Evolutionary conservation across 2,888 invertebrate species (phyloP), one percentile per base, ranked within the genome.

Genomic region (Graphium colonna): DNA sequence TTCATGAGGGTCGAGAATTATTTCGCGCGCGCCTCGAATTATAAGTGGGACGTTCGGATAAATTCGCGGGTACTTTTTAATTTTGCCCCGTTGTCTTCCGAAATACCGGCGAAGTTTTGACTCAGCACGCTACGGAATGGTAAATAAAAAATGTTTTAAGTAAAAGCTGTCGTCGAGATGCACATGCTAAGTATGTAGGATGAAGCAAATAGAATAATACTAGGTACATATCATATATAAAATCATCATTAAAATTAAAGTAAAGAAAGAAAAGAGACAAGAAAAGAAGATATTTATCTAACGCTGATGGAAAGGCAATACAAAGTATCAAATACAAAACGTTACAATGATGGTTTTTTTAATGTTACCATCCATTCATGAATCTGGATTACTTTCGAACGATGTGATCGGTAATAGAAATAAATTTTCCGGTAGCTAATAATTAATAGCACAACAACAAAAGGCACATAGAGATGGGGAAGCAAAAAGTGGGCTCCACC

Each of bases 401-500:
- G n/a, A 13, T 28, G 16, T 7, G 0, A 33, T 28, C 15, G 9
- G 15, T 16, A 16, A 31, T 31, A 44, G 12, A 42, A 26, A 42
- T 42, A 8, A 43, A 31, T 44, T 7, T 8, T 28, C 15, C 15
- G 26, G 5, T 17, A 5, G 9, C 9, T 10, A 31, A 28, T 16
- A 38, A 46, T 46, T 12, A 46, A 38, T 46, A n/a, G n/a, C 16
- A 12, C 21, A 38, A 16, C 36, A 46, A 46, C 36, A 46, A 38
- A 36, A 36, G 36, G 36, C n/a, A 33, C 8, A 10, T 15, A 17
- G 31, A 40, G 18, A 46, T n/a, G 7, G 28, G 7, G n/a, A 16
- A 47, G 41, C 59, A 61, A 65, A 66, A 66, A 73, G 62, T 64
- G 60, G n/a, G 59, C 52, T 54, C 56, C 60, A 71, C 68, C 67